Evolutionary conservation across 2,113 vertebrate species (phyloP), one percentile per base, ranked within the genome.

Genomic region (Calidris pygmaea): DNA sequence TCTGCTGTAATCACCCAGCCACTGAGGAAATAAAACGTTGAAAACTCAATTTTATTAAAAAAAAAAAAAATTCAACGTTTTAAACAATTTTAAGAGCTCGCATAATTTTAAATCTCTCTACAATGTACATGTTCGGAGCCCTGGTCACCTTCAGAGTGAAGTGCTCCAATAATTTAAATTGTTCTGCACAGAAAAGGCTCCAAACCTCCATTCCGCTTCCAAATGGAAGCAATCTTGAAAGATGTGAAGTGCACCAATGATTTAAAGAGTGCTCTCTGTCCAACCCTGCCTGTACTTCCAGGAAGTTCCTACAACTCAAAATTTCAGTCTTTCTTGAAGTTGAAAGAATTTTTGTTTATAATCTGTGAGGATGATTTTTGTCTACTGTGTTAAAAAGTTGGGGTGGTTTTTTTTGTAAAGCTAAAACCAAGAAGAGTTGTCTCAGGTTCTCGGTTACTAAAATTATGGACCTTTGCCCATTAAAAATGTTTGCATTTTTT

Each of bases 11-110:
- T 98, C 97, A 98, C 96, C 84, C 90, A 96, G 87, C 88, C 92
- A 96, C 87, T 89, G 95, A 96, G 97, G 96, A 97, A 98, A 97
- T 97, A 97, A 98, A 98, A 97, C 0, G 23, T 84, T 92, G 92
- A 92, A 95, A 97, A 97, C 97, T 97, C 97, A 93, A 98, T 98
- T 98, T 97, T 91, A 97, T 97, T 92, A 97, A 97, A 96, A 98
- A 98, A 97, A 62, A 65, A 29, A 95, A 45, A 45, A 98, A 98
- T 97, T 97, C 98, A 97, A 98, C 98, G 90, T 97, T 98, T 98
- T 97, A 98, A 98, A 97, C 98, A 97, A 96, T 97, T 95, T 95
- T 94, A 98, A 97, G 96, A 95, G 95, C 94, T 94, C 94, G 96
- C 93, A 87, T 98, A 94, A 98, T 97, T 98, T 97, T 97, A 96